Percentiles rank a stretch among this genome's conserved stretches.
Conservation (phyloP, 2,113 vertebrate species). For the Mellivora capensis region DNA sequence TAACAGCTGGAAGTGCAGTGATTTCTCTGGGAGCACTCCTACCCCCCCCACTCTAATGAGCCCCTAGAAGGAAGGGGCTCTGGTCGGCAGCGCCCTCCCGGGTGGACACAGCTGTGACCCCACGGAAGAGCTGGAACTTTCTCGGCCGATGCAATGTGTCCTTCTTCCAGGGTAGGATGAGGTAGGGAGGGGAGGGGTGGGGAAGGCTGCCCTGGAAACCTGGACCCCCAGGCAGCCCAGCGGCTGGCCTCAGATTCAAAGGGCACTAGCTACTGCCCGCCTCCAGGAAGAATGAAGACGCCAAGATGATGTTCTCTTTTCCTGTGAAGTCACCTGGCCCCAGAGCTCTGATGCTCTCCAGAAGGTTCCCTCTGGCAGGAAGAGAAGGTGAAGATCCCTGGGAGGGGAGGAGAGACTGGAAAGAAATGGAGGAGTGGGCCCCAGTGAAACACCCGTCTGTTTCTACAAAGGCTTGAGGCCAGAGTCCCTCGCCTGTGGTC, state of each 20-base stretch:
- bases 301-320: not conserved
- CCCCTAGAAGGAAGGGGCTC: conserved; percentile 33
- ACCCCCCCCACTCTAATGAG: conserved; percentile 56
- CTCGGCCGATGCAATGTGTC: conserved; percentile 39
- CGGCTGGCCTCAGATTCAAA: not conserved
- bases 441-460: too few relatives aligned
- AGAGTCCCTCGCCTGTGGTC: not conserved
- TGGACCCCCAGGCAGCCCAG: not conserved
- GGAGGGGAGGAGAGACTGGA: too few relatives aligned
- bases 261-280: fast-evolving
- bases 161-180: conserved; percentile 10
- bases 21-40: not conserved
- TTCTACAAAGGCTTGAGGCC: not conserved
- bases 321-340: not conserved
- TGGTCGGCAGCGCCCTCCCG: conserved; percentile 34
- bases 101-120: conserved; percentile 45
- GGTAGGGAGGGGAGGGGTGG: not conserved
- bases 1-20: conserved; percentile 57
- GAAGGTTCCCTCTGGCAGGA: not conserved
- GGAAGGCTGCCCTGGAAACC: not conserved
- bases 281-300: not conserved
- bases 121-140: conserved; percentile 41
- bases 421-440: not conserved
- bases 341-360: not conserved
- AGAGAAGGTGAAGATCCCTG: not conserved